A percentile compares a stretch with the other conserved stretches of the same genome.
Conservation (phyloP, 2,888 invertebrate genomes). For the Bombylius discolor region DNA sequence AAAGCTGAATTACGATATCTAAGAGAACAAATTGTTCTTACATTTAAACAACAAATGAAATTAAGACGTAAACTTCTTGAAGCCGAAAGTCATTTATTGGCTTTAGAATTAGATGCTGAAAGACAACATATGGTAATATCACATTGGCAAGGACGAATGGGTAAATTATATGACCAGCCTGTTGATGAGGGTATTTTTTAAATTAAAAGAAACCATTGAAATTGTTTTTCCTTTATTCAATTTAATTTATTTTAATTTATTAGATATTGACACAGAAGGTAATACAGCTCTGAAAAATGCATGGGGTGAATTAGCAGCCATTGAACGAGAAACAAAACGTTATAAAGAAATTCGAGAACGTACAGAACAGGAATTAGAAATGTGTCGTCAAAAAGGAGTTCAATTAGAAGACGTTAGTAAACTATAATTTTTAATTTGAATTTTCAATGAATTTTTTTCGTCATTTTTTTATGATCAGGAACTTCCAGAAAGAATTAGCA, state of each 20-base stretch:
- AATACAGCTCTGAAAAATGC: conserved; percentile 54
- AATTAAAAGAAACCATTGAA: not conserved
- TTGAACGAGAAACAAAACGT: conserved; percentile 73
- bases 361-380: conserved; percentile 69
- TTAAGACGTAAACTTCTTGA: conserved; percentile 76
- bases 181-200: conserved; percentile 27
- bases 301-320: conserved; percentile 69
- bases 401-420: conserved; percentile 65
- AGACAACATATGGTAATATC: conserved; percentile 72
- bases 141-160: conserved; percentile 78
- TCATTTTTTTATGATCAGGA: conserved; percentile 37
- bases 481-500: conserved; percentile 69
- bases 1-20: conserved; percentile 48
- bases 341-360: conserved; percentile 62
- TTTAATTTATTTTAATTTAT: not conserved
- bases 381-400: conserved; percentile 63
- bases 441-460: not conserved
- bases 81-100: conserved; percentile 76
- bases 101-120: conserved; percentile 77
- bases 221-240: not conserved
- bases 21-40: conserved; percentile 73
- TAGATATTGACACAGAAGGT: conserved; percentile 34
- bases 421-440: not conserved
- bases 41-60: conserved; percentile 89
- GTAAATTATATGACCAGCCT: conserved; percentile 41